Evolutionary conservation across 1,140 invertebrate species (phyloP), one percentile per base, ranked within the genome.

Genomic region (Eupristina koningsbergeri): DNA sequence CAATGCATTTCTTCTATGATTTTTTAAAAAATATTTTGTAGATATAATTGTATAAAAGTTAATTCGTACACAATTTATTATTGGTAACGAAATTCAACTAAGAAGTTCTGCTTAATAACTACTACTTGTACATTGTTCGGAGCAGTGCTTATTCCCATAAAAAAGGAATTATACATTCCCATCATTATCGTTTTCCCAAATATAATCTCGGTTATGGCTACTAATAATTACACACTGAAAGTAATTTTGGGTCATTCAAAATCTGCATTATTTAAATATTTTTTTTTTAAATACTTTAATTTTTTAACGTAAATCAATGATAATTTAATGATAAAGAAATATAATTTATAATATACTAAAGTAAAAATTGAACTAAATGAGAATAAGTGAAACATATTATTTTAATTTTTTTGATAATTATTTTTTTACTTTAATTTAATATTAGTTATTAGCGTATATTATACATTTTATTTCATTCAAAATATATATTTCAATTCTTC

Each of bases 61-160:
- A 61, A 63, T 26, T 26, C 11, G 15, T 26, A 17, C 13, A 41
- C 13, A 13, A 3, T 31, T 64, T 64, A 34, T 64, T 34, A 64
- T 64, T 64, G 7, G n/a, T 22, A 15, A 15, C 61, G n/a, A 19
- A 64, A 29, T 64, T 34, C 6, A 19, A 64, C n/a, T 11, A 63
- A 61, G 58, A 63, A 61, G 29, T 63, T 63, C 41, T n/a, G 45
- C 41, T 2, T 22, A n/a, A 58, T 22, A 17, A 26, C 22, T n/a
- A 31, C 22, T 77, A 34, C 36, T 61, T 71, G n/a, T n/a, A 63
- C 26, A 53, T 41, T n/a, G n/a, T 77, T 77, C 58, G 29, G 36
- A 77, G 36, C 34, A 39, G 53, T 36, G 36, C 34, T 77, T 63
- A 29, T 26, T 29, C 39, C 15, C 6, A 9, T 31, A 45, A 31